Evolutionary conservation across 2,797 vertebrate species (phyloP), one percentile per base, ranked within the genome.

Genomic region (Rhinatrema bivittatum): DNA sequence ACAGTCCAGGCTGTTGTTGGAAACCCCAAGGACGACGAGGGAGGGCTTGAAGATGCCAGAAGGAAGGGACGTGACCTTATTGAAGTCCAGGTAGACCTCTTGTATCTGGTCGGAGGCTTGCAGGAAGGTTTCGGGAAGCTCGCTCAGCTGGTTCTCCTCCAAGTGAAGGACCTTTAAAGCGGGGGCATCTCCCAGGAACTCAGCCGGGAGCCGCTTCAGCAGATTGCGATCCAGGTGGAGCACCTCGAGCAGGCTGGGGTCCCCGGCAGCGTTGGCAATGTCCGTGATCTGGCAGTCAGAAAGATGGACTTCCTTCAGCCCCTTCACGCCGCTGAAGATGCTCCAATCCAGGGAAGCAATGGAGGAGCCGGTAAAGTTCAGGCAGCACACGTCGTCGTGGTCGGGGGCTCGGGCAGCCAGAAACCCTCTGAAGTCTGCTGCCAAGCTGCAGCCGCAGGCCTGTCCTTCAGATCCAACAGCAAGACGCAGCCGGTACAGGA

Each of bases 1-100:
- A 56, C 91, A 93, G 25, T 82, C 81, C 88, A 88, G 88, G 19
- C 50, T 80, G 56, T 94, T 94, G 25, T 78, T 79, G 18, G 71
- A 70, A 35, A 93, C 71, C 17, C 81, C 72, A 32, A 93, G 74
- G 3, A 20, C 71, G 9, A 53, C 44, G 25, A 93, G 79, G 1
- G 58, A 60, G 1, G 77, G 69, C 31, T 74, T 82, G 20, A 93
- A 62, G 16, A 87, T 24, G 9, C 76, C 62, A 2, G 20, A 17
- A 0, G 87, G 83, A 13, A 94, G 72, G 34, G 64, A 53, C 2
- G 34, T 60, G 7, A 94, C 62, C 9, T 42, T 57, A 36, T 93
- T 94, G 36, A 67, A 77, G 27, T 72, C 66, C 16, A 94, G 72
- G 30, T 84, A 32, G 16, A 94, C 42, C 22, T 68, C 74, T 60